A percentile compares a stretch with the other conserved stretches of the same genome.
Evolutionary conservation across 2,113 vertebrate genomes (phyloP).

Genomic region (Seriola dumerili): DNA sequence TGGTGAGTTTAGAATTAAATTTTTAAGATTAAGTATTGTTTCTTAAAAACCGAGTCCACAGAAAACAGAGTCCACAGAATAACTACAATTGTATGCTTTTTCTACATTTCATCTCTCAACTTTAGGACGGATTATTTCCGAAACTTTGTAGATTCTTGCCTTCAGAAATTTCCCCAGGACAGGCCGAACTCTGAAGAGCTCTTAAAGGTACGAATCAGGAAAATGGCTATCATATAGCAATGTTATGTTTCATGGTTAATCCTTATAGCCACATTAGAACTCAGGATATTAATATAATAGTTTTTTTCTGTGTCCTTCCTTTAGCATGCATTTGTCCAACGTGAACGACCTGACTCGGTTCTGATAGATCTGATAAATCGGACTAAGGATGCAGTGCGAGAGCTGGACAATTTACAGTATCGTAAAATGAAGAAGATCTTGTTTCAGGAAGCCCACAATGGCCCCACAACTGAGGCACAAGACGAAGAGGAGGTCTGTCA

Average conservation of each 20-base stretch:
- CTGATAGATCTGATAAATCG: conserved; percentile 97
- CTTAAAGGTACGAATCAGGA: conserved; percentile 87
- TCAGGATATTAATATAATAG: not conserved
- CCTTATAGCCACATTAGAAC: not conserved
- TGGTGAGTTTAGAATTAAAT: conserved; percentile 88
- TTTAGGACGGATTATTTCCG: conserved; percentile 98
- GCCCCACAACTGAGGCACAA: conserved; percentile 92
- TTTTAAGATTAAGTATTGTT: not conserved
- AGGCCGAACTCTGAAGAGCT: conserved; percentile 98
- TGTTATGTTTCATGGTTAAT: not conserved
- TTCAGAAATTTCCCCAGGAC: conserved; percentile 99
- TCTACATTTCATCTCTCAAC: conserved; percentile 43
- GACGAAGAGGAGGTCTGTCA: conserved; percentile 95
- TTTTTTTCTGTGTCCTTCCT: conserved; percentile 23
- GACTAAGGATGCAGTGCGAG: conserved; percentile 98
- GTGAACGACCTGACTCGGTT: conserved; percentile 95
- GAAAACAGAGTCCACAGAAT: not conserved
- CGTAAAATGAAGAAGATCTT: conserved; percentile 99
- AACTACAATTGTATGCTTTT: conserved; percentile 21
- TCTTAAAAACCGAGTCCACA: not conserved
- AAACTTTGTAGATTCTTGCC: conserved; percentile 99
- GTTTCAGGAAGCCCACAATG: conserved; percentile 98
- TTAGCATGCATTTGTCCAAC: conserved; percentile 97
- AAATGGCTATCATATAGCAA: not conserved
- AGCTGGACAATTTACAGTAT: conserved; percentile 99